Base-by-base conservation (phyloP, 1,140 invertebrate species). In the Epicauta chinensis region DNA sequence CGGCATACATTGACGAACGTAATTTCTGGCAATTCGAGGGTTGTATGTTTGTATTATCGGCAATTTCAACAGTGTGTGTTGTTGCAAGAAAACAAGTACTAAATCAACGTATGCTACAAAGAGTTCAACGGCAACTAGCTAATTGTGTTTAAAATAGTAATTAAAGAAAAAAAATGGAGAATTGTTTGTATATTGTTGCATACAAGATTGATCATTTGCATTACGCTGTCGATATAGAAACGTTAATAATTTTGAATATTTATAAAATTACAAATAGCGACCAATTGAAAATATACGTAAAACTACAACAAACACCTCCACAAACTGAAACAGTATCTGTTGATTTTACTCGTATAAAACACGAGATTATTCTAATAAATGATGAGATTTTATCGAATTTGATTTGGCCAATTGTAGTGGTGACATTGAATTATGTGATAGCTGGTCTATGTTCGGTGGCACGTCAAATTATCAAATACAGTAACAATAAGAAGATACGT, bases 1-100 rank as follows among this genome's bases (percentile, higher is more conserved):
- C 83, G 11, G 80, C 77, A 12, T 86, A 82, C 73, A 74, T 88
- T 23, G 86, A 89, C 62, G 85, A 89, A 67, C 72, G 77, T 47
- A 78, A 82, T 36, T 95, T 89, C 71, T 90, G 90, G 80, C 83
- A 87, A 62, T 94, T 95, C 68, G 83, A 91, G 64, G 77, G 77
- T 10, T 79, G 83, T 53, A 83, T 85, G 70, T 83, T 90, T 60
- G 66, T 81, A 0, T 45, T 84, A 23, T 82, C 82, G 7, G 54
- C 83, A 3, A 59, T 83, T 9, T 88, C 84, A 16, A 79, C 66
- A 48, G 49, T 60, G 13, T 68, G 58, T 60, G 66, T 69, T 12
- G 48, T 56, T 29, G 51, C 64, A 10, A 60, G 69, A 35, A 65
- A 64, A 36, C 61, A 56, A 52, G 65, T 68, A 6, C 55, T 77